Conservation (phyloP, 2,113 vertebrate genomes). For the Solea solea region DNA sequence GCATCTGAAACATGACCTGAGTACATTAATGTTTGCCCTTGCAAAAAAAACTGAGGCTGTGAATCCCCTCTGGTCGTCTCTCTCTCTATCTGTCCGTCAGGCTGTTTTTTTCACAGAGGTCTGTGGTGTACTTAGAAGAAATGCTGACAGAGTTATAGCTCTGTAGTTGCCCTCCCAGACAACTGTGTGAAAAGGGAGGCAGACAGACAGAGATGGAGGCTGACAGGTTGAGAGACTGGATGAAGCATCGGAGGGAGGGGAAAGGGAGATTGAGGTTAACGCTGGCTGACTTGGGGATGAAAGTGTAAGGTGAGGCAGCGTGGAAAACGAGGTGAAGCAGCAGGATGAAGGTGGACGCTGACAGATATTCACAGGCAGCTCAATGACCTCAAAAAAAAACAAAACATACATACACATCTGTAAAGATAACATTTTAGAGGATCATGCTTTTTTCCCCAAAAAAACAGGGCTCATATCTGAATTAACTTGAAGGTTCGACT, state of each 20-base stretch:
- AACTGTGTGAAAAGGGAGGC: constrained; percentile 9
- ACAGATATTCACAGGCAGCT: constrained; percentile 56
- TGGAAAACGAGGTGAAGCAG: constrained; percentile 48
- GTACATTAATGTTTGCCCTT: neutral
- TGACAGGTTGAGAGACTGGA: constrained; percentile 57
- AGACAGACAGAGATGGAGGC: constrained; percentile 30
- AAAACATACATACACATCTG: neutral
- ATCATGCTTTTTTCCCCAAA: constrained; percentile 5
- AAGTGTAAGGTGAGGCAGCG: constrained; percentile 49
- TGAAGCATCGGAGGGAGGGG: constrained; percentile 14
- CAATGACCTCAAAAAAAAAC: constrained; percentile 36
- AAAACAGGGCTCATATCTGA: no score
- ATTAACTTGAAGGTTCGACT: no score
- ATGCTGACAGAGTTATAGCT: constrained; percentile 23
- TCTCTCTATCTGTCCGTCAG: neutral
- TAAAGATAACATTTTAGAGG: constrained; percentile 3
- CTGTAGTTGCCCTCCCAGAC: constrained; percentile 11
- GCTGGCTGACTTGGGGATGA: constrained; percentile 52
- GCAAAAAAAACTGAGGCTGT: neutral
- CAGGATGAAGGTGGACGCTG: constrained; percentile 45
- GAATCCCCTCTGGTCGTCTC: neutral
- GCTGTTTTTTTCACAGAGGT: neutral
- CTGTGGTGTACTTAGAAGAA: constrained; percentile 19
- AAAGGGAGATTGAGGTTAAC: constrained; percentile 57
- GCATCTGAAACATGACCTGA: constrained; percentile 22